Evolutionary conservation across 1,140 invertebrate species (phyloP).

Genomic region (Trinorchestia longiramus): DNA sequence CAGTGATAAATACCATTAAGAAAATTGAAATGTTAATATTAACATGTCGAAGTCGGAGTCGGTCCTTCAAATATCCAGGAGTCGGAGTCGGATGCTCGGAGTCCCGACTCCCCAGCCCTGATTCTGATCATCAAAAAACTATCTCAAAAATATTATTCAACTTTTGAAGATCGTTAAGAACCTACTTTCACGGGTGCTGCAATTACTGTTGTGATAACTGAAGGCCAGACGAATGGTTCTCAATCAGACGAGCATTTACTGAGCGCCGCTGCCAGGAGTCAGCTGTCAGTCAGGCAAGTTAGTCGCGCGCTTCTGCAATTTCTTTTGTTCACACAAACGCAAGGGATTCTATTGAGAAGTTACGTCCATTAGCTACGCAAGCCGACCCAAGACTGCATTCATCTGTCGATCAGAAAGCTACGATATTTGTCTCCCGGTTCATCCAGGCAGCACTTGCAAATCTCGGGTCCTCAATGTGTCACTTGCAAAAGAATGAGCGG

Average conservation of each 20-base stretch:
- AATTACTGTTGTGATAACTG: not conserved
- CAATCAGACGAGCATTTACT: not conserved
- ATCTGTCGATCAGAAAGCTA: not conserved
- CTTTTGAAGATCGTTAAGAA: not conserved
- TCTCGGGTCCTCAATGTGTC: not conserved
- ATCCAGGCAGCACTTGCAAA: not conserved
- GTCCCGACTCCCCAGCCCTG: too few relatives aligned
- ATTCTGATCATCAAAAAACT: too few relatives aligned
- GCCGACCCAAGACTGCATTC: not conserved
- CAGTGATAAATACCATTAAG: too few relatives aligned
- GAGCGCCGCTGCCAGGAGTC: not conserved
- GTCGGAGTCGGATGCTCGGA: too few relatives aligned
- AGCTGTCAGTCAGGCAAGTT: not conserved
- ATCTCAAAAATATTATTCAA: too few relatives aligned
- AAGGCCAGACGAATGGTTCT: not conserved
- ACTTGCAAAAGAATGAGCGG: not conserved
- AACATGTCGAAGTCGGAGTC: too few relatives aligned
- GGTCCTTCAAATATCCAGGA: too few relatives aligned
- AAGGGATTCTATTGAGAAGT: not conserved
- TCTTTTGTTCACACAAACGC: not conserved
- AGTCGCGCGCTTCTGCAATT: not conserved
- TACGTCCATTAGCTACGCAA: not conserved
- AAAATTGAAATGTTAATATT: too few relatives aligned
- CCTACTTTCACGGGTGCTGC: not conserved
- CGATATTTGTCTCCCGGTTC: not conserved